These are phyloP conservation scores for Hippocampus guttulatus DNA, from an alignment of 2,113 vertebrate genomes.

Conservation along the genomic window DNA sequence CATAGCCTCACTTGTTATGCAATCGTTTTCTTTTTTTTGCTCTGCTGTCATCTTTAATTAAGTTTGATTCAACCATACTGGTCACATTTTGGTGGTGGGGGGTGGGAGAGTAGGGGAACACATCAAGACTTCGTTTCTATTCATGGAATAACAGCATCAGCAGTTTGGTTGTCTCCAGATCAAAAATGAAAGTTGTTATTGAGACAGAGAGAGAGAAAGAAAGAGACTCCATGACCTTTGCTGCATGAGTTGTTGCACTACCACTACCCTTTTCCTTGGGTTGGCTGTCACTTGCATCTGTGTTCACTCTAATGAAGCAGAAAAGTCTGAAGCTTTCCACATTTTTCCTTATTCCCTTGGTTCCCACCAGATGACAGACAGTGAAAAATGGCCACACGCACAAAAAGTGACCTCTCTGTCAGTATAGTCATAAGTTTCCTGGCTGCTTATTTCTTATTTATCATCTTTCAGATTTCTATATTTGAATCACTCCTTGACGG, in stretches of 20 bases:
- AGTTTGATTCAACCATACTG: background rate
- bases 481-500: background rate
- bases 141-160: background rate
- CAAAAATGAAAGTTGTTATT: background rate
- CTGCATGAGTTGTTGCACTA: constrained; percentile 37
- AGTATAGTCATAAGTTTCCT: constrained; percentile 33
- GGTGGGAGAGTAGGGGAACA: background rate
- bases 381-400: constrained; percentile 41
- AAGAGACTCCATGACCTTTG: constrained; percentile 47
- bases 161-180: background rate
- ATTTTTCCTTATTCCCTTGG: constrained; percentile 30
- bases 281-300: constrained; percentile 48
- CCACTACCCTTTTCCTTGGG: constrained; percentile 21
- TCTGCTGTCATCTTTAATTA: constrained; percentile 3
- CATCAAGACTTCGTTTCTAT: background rate
- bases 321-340: constrained; percentile 50
- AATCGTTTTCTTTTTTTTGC: constrained; percentile 7
- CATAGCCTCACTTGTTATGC: constrained; percentile 23
- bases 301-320: constrained; percentile 56
- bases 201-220: background rate
- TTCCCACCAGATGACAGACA: constrained; percentile 40
- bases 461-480: constrained; percentile 11
- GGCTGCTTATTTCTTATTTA: constrained; percentile 23
- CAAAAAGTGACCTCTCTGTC: constrained; percentile 19
- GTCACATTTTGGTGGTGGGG: background rate